Evolutionary conservation across 1,140 invertebrate species (phyloP), one percentile per base, ranked within the genome.

Genomic region (Drosophila lini): DNA sequence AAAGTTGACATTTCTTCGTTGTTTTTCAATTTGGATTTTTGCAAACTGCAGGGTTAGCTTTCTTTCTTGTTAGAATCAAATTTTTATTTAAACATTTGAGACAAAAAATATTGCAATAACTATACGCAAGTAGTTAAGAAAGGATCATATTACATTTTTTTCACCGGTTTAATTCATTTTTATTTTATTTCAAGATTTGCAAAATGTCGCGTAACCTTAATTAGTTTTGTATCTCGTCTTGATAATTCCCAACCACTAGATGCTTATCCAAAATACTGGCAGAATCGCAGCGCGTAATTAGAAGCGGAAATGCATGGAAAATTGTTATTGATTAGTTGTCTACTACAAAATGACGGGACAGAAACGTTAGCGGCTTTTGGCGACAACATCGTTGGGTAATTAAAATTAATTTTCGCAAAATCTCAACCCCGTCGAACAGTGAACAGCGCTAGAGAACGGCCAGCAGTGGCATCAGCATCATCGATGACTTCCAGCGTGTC

Each of bases 341-440:
- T 44, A 47, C 22, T 16, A 50, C 50, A 32, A 59, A 61, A 28
- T 71, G 63, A 79, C 60, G 50, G 44, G 42, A 52, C 47, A 70
- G 22, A 40, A 25, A 57, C 74, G 67, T 22, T 31, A 69, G 50
- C 48, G 48, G 62, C 62, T 62, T 80, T 74, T 59, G 47, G 59
- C 60, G 65, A 73, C 67, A 73, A 58, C 65, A 63, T 79, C 62
- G 73, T 64, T 69, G 56, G 81, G 69, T 81, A 85, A 85, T 85
- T 85, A 85, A 85, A 85, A 85, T 85, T 85, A 85, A 85, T 85
- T 85, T 85, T 85, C 64, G 45, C 42, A 55, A 74, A 65, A 52
- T 53, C 65, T 42, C 31, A 22, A 11, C 44, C 15, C 19, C 36
- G 40, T 68, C 36, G 34, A 67, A 48, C 16, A 63, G 32, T 19